Evolutionary conservation across 2,797 vertebrate genomes (phyloP), one percentile per base, ranked within the genome.

Genomic region (Craterocephalus amniculus): DNA sequence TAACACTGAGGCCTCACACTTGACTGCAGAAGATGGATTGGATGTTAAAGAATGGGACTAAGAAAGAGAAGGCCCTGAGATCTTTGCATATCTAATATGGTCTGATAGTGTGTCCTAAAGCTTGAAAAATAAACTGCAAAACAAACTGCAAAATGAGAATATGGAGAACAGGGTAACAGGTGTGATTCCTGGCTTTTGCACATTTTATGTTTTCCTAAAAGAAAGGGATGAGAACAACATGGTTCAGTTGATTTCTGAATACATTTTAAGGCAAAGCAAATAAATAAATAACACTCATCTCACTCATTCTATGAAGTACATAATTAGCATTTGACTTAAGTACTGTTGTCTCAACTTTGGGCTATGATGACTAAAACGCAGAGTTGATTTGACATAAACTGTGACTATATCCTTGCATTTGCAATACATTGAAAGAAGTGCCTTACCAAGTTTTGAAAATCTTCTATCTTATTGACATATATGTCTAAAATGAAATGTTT

Each of bases 141-240:
- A 48, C 18, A 78, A 84, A 82, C 78, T 90, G 84, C 70, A 88
- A 89, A 86, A 75, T 51, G 29, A 71, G 67, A 81, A 74, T n/a
- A 24, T 72, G 58, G 58, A 73, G 29, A 83, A 78, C 81, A 85
- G 84, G 82, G 87, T 87, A 79, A 85, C 74, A 72, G 77, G 74
- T 79, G 70, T 74, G 63, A 87, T 14, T 56, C 79, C 75, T 82
- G 79, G 67, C n/a, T 67, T 70, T 79, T 88, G 86, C 84, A 91
- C 83, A 88, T 72, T 75, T 69, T 67, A 65, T 74, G 31, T 61
- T 78, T 67, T 65, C 66, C 51, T 54, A 56, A 84, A 62, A 27
- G 7, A 64, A 67, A 58, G 59, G 56, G 54, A 68, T 13, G 14
- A 70, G 45, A 1, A 0, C 45, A 49, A 32, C 1, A 0, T n/a